Evolutionary conservation across 2,888 invertebrate genomes (phyloP).

Genomic region (Mythimna ferrago): DNA sequence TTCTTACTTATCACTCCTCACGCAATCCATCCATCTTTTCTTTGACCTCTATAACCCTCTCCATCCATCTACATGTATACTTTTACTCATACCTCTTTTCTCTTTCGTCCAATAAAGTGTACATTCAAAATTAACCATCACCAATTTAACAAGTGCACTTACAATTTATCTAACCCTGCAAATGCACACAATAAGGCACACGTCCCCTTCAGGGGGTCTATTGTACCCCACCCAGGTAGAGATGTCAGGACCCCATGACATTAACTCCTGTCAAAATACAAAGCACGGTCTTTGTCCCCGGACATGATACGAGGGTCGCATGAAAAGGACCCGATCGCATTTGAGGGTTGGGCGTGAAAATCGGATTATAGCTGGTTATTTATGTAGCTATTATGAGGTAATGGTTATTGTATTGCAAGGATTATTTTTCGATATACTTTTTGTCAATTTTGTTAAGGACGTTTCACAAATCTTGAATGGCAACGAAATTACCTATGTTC

Average conservation of each 20-base stretch:
- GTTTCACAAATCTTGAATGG: background rate
- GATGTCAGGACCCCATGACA: constrained; percentile 76
- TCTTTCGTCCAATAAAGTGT: constrained; percentile 1
- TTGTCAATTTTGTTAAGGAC: background rate
- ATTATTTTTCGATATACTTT: constrained; percentile 20
- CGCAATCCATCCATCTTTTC: too few species aligned
- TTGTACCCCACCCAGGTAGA: constrained; percentile 76
- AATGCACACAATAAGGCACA: constrained; percentile 70
- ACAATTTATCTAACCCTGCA: constrained; percentile 69
- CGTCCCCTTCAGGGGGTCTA: constrained; percentile 65
- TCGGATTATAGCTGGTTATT: constrained; percentile 71
- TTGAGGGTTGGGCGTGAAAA: constrained; percentile 77
- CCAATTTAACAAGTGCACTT: constrained; percentile 68
- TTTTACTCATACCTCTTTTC: too few species aligned
- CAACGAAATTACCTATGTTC: background rate
- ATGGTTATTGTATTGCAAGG: constrained; percentile 39
- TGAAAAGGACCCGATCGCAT: constrained; percentile 65
- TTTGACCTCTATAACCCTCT: too few species aligned
- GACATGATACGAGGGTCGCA: constrained; percentile 79
- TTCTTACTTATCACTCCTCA: too few species aligned
- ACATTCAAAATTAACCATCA: constrained; percentile 16
- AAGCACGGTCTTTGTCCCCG: constrained; percentile 77
- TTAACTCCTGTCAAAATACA: constrained; percentile 89
- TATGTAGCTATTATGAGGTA: constrained; percentile 60
- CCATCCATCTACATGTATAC: too few species aligned